These are phyloP conservation scores for Neoascia interrupta DNA, from an alignment of 2,888 invertebrate species.

Conservation along the genomic window DNA sequence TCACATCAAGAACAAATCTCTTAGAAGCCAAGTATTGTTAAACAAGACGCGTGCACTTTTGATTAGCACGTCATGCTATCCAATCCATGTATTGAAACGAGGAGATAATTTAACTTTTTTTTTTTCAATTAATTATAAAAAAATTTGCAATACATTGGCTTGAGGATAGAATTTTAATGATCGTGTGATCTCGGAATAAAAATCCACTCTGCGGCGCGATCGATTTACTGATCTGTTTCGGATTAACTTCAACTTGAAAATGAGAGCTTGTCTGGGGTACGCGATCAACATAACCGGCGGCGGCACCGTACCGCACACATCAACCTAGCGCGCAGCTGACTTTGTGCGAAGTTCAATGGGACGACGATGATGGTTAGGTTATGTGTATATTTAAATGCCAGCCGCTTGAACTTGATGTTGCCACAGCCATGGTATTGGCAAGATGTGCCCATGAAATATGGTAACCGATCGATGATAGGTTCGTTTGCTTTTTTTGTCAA, in stretches of 20 bases:
- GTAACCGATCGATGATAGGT: neutral
- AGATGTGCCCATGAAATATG: no score
- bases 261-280: slow-evolving; percentile 18
- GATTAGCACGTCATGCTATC: slow-evolving; percentile 36
- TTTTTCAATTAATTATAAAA: neutral
- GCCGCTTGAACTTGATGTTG: slow-evolving; percentile 59
- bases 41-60: slow-evolving; percentile 43
- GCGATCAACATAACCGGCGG: neutral
- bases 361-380: slow-evolving; percentile 21
- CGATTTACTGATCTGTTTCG: slow-evolving; percentile 50
- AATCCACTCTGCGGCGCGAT: no score
- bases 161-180: no score
- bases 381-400: no score
- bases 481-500: no score
- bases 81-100: no score
- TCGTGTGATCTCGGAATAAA: no score
- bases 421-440: slow-evolving; percentile 1
- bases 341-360: slow-evolving; percentile 50
- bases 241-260: slow-evolving; percentile 38
- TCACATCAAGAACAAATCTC: slow-evolving; percentile 49
- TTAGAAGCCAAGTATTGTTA: slow-evolving; percentile 48
- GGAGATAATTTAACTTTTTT: neutral
- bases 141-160: no score
- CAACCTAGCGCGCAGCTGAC: neutral
- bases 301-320: neutral